A percentile compares a stretch with the other conserved stretches of the same genome.
Conservation (phyloP, 2,797 vertebrate genomes). For the Pangasius djambal region DNA sequence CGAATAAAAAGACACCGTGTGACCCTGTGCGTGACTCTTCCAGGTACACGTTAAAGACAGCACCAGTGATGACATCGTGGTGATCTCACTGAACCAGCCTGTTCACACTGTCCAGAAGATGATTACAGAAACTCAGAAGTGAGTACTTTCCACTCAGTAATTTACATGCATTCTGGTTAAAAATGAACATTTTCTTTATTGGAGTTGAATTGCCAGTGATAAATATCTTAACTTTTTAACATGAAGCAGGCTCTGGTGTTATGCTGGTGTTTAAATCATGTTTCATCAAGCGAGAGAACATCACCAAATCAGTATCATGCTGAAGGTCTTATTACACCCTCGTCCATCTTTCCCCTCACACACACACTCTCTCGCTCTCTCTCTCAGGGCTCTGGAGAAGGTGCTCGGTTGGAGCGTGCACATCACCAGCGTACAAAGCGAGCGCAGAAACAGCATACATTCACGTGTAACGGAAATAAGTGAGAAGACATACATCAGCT, state of each 20-base stretch:
- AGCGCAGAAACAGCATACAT: constrained; percentile 39
- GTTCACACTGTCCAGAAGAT: constrained; percentile 70
- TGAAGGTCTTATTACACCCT: background rate
- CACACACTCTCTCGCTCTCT: background rate
- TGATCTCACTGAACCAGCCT: constrained; percentile 70
- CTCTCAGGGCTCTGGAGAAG: constrained; percentile 68
- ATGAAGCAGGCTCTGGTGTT: background rate
- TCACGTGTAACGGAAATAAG: background rate
- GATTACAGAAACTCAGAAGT: constrained; percentile 69
- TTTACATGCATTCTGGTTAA: background rate
- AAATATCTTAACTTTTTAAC: background rate
- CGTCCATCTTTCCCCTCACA: background rate
- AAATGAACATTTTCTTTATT: background rate
- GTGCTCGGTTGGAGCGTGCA: constrained; percentile 69
- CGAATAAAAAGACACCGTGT: background rate
- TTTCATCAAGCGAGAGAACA: background rate
- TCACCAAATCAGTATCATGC: background rate
- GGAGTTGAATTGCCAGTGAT: background rate
- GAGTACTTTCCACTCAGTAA: constrained; percentile 29
- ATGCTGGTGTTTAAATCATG: too few species aligned
- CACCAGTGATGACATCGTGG: constrained; percentile 63
- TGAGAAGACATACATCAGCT: constrained; percentile 61
- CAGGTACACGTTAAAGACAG: constrained; percentile 71
- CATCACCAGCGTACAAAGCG: constrained; percentile 61
- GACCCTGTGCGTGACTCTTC: constrained; percentile 31